Percentiles rank a stretch among this genome's conserved stretches.
phyloP scores from a whole-genome alignment of 2,888 invertebrate genomes.

The Girardia tigrina region DNA sequence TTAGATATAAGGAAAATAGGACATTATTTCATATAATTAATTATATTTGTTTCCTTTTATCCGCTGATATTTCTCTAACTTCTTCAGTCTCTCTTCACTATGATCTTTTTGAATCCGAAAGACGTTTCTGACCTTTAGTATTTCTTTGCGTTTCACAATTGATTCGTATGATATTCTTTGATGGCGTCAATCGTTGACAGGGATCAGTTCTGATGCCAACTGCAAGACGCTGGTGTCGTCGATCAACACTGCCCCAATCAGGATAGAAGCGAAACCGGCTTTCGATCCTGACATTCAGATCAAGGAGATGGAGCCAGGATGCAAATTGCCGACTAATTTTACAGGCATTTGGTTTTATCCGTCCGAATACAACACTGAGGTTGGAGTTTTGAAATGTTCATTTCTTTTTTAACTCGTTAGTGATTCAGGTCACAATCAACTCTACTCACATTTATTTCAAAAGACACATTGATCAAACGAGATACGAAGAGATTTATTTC shows the following conservation, averaged over 20 bases:
- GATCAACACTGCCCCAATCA: constrained; percentile 60
- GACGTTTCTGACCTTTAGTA: no score
- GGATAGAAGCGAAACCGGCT: constrained; percentile 43
- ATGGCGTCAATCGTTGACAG: no score
- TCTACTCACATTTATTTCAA: constrained; percentile 90
- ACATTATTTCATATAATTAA: no score
- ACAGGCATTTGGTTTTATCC: constrained; percentile 90
- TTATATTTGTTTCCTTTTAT: no score
- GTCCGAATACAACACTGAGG: constrained; percentile 81
- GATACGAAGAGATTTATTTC: constrained; percentile 67
- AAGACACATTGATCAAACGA: constrained; percentile 71
- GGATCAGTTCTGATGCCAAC: constrained; percentile 55
- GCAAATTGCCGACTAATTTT: constrained; percentile 79
- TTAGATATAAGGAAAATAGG: no score
- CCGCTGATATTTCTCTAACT: no score
- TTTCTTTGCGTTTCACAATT: no score
- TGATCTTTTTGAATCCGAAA: no score
- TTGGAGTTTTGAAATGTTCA: constrained; percentile 36
- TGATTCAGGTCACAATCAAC: constrained; percentile 65
- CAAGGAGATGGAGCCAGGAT: constrained; percentile 62
- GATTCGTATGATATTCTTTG: no score
- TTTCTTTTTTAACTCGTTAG: constrained; percentile 10
- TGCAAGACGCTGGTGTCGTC: constrained; percentile 80
- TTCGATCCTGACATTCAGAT: constrained; percentile 39
- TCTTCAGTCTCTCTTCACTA: no score